Evolutionary conservation across 2,113 vertebrate genomes (phyloP).

Genomic region (Suncus etruscus): DNA sequence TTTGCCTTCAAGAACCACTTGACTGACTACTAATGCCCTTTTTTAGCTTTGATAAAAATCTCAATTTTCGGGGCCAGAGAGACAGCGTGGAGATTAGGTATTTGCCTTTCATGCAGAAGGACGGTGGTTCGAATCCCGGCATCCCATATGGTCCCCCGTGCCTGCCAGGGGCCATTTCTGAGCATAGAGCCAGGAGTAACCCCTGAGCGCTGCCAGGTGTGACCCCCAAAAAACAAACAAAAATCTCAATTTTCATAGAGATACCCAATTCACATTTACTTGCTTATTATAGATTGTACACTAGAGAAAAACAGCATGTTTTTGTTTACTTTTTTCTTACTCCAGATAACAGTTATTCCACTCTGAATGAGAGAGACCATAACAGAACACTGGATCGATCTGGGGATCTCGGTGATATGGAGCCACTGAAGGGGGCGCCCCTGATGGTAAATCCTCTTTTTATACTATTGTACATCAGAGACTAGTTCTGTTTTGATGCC

Average conservation of each 20-base stretch:
- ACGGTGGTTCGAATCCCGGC: no score
- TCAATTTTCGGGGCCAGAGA: no score
- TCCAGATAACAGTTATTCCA: slow-evolving; percentile 92
- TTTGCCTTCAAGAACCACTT: neutral
- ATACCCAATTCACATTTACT: neutral
- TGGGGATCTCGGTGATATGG: slow-evolving; percentile 91
- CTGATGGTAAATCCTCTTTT: slow-evolving; percentile 84
- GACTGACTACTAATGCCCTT: slow-evolving; percentile 5
- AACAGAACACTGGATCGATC: slow-evolving; percentile 93
- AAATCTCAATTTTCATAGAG: neutral
- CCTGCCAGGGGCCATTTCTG: no score
- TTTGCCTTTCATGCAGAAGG: no score
- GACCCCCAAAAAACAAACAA: no score
- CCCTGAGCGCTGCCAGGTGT: no score
- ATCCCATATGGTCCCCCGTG: no score
- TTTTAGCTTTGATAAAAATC: neutral
- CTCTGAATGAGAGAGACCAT: slow-evolving; percentile 93
- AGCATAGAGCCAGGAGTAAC: no score
- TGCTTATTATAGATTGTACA: neutral
- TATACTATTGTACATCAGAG: neutral
- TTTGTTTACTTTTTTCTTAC: neutral
- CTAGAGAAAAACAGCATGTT: neutral
- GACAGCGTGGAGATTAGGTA: no score
- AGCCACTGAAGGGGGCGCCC: slow-evolving; percentile 89
- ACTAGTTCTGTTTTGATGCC: slow-evolving; percentile 32